A percentile compares a stretch with the other conserved stretches of the same genome.
These are phyloP conservation scores for Carollia perspicillata DNA, from an alignment of 2,113 vertebrate genomes.

Conservation along the genomic window DNA sequence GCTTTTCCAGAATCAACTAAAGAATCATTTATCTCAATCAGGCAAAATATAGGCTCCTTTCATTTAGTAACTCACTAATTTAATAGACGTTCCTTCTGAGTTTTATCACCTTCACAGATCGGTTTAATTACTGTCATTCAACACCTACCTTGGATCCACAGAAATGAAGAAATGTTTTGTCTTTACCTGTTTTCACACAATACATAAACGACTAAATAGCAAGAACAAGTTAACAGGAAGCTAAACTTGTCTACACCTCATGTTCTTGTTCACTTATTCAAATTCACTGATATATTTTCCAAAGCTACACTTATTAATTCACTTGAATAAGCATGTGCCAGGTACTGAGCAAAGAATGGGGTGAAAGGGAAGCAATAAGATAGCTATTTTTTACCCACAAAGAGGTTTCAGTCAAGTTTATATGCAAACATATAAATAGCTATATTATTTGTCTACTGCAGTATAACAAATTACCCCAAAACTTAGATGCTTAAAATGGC, in stretches of 20 bases:
- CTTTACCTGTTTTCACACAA: background rate
- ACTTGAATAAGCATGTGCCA: background rate
- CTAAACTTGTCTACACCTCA: background rate
- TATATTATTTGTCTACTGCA: background rate
- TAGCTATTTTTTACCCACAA: background rate
- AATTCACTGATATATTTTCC: background rate
- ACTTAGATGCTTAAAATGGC: background rate
- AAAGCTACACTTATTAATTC: background rate
- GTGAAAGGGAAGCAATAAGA: background rate
- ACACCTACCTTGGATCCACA: background rate
- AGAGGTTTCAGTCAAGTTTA: background rate
- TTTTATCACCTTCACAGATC: background rate
- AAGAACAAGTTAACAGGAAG: background rate
- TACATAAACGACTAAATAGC: background rate
- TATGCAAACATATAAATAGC: background rate
- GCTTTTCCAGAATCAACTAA: background rate
- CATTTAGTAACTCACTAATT: background rate
- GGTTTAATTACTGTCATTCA: background rate
- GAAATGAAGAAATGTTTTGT: background rate
- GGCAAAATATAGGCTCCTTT: background rate
- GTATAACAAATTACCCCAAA: background rate
- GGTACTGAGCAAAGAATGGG: background rate
- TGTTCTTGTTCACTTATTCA: background rate
- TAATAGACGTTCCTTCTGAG: background rate
- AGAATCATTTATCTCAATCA: background rate